phyloP scores from a whole-genome alignment of 2,113 vertebrate species.

The Silurus asotus region DNA sequence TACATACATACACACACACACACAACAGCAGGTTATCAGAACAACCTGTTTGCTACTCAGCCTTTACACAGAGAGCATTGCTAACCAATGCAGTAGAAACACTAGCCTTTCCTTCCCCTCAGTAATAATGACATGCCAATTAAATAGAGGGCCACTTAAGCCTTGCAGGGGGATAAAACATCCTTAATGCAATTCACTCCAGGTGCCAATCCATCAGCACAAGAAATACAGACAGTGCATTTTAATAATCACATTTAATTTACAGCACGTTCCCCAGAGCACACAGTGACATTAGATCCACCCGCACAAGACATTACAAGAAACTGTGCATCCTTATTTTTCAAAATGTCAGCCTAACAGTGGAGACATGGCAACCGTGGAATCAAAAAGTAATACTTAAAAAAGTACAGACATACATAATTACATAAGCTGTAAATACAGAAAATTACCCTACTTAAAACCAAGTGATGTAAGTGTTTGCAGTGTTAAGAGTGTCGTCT shows the following conservation, averaged over 20 bases:
- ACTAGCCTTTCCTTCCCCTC: slow-evolving; percentile 47
- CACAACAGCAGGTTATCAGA: not conserved
- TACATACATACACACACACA: too few relatives aligned
- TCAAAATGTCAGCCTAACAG: not conserved
- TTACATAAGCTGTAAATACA: not conserved
- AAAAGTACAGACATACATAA: not conserved
- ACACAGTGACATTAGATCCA: not conserved
- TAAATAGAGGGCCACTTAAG: slow-evolving; percentile 43
- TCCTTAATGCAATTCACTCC: slow-evolving; percentile 4
- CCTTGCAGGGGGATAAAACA: not conserved
- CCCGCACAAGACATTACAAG: not conserved
- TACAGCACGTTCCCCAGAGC: not conserved
- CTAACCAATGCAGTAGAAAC: slow-evolving; percentile 32
- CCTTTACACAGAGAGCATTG: not conserved
- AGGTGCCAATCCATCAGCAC: slow-evolving; percentile 11
- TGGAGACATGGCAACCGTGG: not conserved
- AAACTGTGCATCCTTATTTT: not conserved
- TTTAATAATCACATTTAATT: slow-evolving; percentile 35
- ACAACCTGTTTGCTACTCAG: not conserved
- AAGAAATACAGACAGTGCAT: not conserved
- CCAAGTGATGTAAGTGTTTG: not conserved
- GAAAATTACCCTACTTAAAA: not conserved
- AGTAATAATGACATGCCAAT: slow-evolving; percentile 53
- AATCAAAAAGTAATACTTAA: not conserved
- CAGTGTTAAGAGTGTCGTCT: not conserved